phyloP scores from a whole-genome alignment of 2,888 invertebrate species.

The Germaria angustata region DNA sequence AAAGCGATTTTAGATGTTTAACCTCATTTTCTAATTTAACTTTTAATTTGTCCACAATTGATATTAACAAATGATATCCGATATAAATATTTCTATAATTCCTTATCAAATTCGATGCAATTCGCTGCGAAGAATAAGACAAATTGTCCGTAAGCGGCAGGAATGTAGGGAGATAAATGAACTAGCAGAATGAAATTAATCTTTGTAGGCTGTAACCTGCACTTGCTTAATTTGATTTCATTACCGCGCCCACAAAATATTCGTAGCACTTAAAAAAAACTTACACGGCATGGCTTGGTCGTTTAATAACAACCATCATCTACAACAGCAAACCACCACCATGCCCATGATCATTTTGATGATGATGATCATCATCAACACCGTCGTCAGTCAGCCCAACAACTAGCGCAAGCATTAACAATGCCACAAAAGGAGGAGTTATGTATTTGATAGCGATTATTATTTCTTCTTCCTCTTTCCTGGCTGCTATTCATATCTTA shows the following conservation, averaged over 20 bases:
- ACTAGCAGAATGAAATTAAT: conserved; percentile 7
- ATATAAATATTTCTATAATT: neutral
- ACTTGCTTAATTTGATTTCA: conserved; percentile 80
- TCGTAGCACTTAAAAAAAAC: neutral
- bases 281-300: conserved; percentile 1
- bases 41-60: conserved; percentile 3
- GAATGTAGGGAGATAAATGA: neutral
- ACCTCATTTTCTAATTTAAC: too few species aligned
- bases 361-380: conserved; percentile 29
- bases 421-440: conserved; percentile 65
- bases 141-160: conserved; percentile 1
- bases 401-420: conserved; percentile 61
- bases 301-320: conserved; percentile 1
- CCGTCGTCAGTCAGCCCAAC: conserved; percentile 33
- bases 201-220: conserved; percentile 71
- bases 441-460: conserved; percentile 61
- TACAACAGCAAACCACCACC: conserved; percentile 33
- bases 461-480: conserved; percentile 47
- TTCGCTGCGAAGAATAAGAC: neutral
- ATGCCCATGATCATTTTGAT: conserved; percentile 29
- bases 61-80: conserved; percentile 18
- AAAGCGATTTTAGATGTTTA: too few species aligned
- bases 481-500: conserved; percentile 32
- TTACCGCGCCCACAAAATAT: conserved; percentile 78
- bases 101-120: conserved; percentile 1